phyloP scores from a whole-genome alignment of 2,888 invertebrate genomes.

The Polydrusus pterygomalis region DNA sequence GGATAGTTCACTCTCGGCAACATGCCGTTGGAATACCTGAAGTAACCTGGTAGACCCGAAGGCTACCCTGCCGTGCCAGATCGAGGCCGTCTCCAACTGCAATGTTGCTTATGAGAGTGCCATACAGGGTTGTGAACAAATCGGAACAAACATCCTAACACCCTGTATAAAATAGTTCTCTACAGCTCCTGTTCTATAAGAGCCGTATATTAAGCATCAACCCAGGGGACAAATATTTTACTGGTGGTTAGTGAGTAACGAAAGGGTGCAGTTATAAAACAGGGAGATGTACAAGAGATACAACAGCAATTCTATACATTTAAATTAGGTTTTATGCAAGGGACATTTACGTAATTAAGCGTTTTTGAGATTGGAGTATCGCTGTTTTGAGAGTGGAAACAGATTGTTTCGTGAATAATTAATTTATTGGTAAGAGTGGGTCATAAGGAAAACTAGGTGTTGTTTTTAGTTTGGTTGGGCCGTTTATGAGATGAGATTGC shows the following conservation, averaged over 20 bases:
- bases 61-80: no score
- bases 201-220: slow-evolving; percentile 59
- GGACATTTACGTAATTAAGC: slow-evolving; percentile 51
- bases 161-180: no score
- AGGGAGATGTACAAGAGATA: slow-evolving; percentile 67
- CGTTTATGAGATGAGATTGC: no score
- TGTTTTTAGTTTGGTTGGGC: not conserved
- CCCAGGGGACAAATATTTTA: slow-evolving; percentile 69
- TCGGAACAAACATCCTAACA: no score
- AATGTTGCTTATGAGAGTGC: no score
- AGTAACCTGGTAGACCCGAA: no score
- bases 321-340: slow-evolving; percentile 70
- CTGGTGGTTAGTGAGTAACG: slow-evolving; percentile 60
- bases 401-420: slow-evolving; percentile 52
- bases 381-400: slow-evolving; percentile 38
- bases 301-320: slow-evolving; percentile 72
- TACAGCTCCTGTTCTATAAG: slow-evolving; percentile 37
- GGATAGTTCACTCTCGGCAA: no score
- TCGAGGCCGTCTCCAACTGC: no score
- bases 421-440: slow-evolving; percentile 22
- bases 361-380: slow-evolving; percentile 43
- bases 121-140: no score
- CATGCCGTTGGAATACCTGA: no score
- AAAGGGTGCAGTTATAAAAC: slow-evolving; percentile 44
- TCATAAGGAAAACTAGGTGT: not conserved